A percentile compares a stretch with the other conserved stretches of the same genome.
These are phyloP conservation scores for Siniperca undulata DNA, from an alignment of 2,797 vertebrate species.

Conservation along the genomic window DNA sequence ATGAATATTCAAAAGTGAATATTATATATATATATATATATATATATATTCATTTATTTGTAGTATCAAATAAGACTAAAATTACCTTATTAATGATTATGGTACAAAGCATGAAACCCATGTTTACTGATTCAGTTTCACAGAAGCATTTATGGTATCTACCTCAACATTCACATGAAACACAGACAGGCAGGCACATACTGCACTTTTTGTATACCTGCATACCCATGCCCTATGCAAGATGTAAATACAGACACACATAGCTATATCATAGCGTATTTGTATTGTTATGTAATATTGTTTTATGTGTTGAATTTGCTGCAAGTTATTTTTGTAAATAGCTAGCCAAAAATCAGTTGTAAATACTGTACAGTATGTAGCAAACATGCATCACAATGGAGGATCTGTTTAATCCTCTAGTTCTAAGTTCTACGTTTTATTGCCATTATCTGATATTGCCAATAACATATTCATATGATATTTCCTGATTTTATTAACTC, in stretches of 20 bases:
- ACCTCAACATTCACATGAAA: conserved; percentile 46
- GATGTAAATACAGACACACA: conserved; percentile 19
- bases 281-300: conserved; percentile 3
- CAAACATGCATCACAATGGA: conserved; percentile 15
- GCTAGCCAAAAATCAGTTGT: background rate
- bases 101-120: background rate
- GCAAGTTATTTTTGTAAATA: conserved; percentile 34
- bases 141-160: conserved; percentile 29
- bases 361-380: conserved; percentile 37
- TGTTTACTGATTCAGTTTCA: conserved; percentile 2
- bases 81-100: background rate
- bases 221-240: conserved; percentile 1
- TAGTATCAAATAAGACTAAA: background rate
- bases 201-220: background rate
- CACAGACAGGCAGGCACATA: background rate
- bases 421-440: conserved; percentile 1
- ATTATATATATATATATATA: background rate
- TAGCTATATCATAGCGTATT: background rate
- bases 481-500: conserved; percentile 31
- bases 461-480: conserved; percentile 23
- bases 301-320: conserved; percentile 16
- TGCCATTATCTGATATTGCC: conserved; percentile 52
- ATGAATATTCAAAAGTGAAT: background rate
- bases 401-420: conserved; percentile 22
- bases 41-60: background rate